These are phyloP conservation scores for Drosophila arizonae DNA, from an alignment of 1,140 invertebrate species.

Conservation along the genomic window DNA sequence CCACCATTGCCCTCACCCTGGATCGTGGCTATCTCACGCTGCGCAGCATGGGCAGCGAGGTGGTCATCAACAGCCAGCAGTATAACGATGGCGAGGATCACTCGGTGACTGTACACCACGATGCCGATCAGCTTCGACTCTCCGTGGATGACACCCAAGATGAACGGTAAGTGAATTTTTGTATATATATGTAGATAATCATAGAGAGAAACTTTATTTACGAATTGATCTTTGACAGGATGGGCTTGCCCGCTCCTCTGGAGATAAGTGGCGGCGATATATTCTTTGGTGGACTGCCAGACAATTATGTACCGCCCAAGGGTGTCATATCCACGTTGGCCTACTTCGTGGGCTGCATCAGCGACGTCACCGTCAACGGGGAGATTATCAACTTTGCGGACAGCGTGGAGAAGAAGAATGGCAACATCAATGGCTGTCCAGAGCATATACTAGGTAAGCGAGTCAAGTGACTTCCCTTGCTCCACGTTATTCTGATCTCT, in stretches of 20 bases:
- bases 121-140: conserved; percentile 86
- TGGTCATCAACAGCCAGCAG: conserved; percentile 85
- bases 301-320: conserved; percentile 83
- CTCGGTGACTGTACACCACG: conserved; percentile 92
- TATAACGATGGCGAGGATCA: conserved; percentile 97
- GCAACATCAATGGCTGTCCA: conserved; percentile 87
- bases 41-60: conserved; percentile 86
- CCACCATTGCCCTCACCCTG: conserved; percentile 87
- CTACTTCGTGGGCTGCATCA: conserved; percentile 93
- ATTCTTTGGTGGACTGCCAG: conserved; percentile 93
- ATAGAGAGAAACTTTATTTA: neutral
- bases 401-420: conserved; percentile 86
- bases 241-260: conserved; percentile 84
- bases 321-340: conserved; percentile 78
- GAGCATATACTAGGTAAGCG: conserved; percentile 71
- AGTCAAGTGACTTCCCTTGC: too few relatives aligned
- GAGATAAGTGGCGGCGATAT: conserved; percentile 87
- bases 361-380: conserved; percentile 93
- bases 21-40: conserved; percentile 88
- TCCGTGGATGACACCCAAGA: conserved; percentile 92
- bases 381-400: conserved; percentile 92
- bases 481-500: neutral
- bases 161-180: conserved; percentile 84
- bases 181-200: neutral
- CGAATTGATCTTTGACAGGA: conserved; percentile 12